Conservation (phyloP, 2,797 vertebrate species). For the Sciurus vulgaris region DNA sequence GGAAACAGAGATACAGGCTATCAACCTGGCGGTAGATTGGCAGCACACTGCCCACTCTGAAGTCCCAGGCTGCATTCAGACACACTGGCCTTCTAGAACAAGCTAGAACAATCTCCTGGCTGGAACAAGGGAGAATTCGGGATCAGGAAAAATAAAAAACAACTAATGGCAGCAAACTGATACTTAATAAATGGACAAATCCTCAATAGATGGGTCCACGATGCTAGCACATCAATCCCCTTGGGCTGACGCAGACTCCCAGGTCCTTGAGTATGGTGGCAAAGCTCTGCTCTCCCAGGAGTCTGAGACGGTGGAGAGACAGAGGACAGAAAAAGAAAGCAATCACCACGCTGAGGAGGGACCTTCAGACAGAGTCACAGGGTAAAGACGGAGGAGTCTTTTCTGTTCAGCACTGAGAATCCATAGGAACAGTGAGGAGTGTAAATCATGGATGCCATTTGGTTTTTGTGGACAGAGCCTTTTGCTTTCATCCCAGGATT, state of each 20-base stretch:
- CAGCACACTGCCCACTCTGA: neutral
- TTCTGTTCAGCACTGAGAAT: neutral
- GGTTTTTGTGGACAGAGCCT: conserved; percentile 45
- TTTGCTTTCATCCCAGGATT: conserved; percentile 78
- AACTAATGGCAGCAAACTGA: neutral
- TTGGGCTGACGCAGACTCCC: neutral
- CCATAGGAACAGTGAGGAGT: neutral
- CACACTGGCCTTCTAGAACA: conserved; percentile 69
- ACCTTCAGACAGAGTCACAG: neutral
- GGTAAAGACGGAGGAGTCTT: neutral
- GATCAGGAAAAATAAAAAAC: neutral
- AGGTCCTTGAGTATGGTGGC: neutral
- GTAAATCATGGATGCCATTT: conserved; percentile 54
- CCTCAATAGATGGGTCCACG: neutral
- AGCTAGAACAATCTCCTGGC: conserved; percentile 60
- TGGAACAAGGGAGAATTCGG: conserved; percentile 53
- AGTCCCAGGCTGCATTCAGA: conserved; percentile 79
- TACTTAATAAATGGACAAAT: conserved; percentile 43
- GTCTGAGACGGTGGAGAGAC: neutral
- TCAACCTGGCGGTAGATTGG: conserved; percentile 83
- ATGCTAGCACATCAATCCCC: neutral
- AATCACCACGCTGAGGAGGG: accelerated
- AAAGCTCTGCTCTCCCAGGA: neutral
- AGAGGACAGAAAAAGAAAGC: neutral
- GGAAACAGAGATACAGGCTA: conserved; percentile 85